These are phyloP conservation scores for Oxystoma pomonae DNA, from an alignment of 2,888 invertebrate genomes.

Conservation along the genomic window DNA sequence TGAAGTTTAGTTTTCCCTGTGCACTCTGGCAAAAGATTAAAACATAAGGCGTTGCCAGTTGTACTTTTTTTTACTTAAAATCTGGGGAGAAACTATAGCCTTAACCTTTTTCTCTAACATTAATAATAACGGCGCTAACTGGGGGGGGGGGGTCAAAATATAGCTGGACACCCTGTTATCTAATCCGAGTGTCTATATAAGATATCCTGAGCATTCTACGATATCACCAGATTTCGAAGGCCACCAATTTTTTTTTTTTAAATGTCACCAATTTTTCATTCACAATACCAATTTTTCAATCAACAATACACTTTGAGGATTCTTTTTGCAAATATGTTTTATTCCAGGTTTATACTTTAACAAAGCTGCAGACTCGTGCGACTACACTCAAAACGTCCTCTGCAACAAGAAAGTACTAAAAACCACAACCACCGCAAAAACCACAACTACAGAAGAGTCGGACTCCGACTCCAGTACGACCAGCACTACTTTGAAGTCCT, in stretches of 20 bases:
- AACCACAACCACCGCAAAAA: slow-evolving; percentile 49
- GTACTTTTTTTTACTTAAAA: too few species aligned
- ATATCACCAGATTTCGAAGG: too few species aligned
- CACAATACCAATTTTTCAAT: background rate
- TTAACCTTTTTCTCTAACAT: too few species aligned
- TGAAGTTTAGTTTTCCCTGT: too few species aligned
- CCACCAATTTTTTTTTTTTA: background rate
- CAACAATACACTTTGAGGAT: background rate
- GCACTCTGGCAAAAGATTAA: too few species aligned
- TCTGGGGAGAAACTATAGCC: too few species aligned
- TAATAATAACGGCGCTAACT: too few species aligned
- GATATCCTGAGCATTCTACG: too few species aligned
- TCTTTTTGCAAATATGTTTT: slow-evolving; percentile 6
- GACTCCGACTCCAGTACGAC: slow-evolving; percentile 13
- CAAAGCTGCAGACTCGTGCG: slow-evolving; percentile 87
- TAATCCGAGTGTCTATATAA: too few species aligned
- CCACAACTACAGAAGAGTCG: slow-evolving; percentile 47
- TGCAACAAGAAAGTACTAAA: slow-evolving; percentile 63
- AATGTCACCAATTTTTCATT: background rate
- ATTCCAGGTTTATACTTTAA: slow-evolving; percentile 79
- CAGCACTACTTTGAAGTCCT: slow-evolving; percentile 36
- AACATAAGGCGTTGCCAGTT: too few species aligned
- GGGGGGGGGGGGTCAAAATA: too few species aligned
- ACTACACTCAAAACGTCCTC: slow-evolving; percentile 83
- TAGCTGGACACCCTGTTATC: too few species aligned